Percentiles rank a stretch among this genome's conserved stretches.
These are phyloP conservation scores for Sylvia atricapilla DNA, from an alignment of 2,113 vertebrate species.

Conservation along the genomic window DNA sequence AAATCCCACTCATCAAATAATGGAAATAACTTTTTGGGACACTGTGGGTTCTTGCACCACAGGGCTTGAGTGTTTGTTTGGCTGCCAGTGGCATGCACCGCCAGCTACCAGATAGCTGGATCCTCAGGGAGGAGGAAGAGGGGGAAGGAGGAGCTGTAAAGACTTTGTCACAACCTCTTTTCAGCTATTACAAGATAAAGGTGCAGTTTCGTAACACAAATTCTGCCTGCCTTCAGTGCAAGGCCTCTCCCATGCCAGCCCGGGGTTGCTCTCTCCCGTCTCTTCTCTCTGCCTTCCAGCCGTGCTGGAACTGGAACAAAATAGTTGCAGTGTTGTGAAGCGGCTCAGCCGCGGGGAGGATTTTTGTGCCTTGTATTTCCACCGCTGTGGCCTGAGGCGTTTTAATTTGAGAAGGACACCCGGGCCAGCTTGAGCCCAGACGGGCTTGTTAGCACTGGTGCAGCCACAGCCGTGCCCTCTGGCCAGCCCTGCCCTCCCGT, in stretches of 20 bases:
- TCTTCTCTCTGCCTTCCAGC: fast-evolving
- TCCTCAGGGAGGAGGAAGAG: background rate
- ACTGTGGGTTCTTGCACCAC: background rate
- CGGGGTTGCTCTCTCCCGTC: fast-evolving
- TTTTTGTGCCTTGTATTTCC: background rate
- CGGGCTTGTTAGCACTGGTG: fast-evolving
- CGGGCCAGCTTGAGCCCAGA: background rate
- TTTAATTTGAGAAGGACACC: background rate
- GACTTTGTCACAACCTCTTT: background rate
- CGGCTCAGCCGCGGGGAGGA: fast-evolving
- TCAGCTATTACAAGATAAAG: background rate
- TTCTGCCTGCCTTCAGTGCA: background rate
- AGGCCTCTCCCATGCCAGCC: background rate
- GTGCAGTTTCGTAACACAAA: fast-evolving
- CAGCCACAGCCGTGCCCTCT: fast-evolving
- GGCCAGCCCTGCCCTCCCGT: background rate
- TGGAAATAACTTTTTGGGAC: fast-evolving
- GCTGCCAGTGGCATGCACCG: background rate
- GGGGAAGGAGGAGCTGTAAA: background rate
- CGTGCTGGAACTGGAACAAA: background rate
- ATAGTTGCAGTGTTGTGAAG: background rate
- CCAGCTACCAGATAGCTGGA: background rate
- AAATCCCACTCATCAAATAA: background rate
- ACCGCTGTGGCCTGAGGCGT: fast-evolving
- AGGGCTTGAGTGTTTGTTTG: background rate